These are phyloP conservation scores for Panagrolaimus sp. DNA, from an alignment of 1,140 invertebrate species.

Conservation along the genomic window DNA sequence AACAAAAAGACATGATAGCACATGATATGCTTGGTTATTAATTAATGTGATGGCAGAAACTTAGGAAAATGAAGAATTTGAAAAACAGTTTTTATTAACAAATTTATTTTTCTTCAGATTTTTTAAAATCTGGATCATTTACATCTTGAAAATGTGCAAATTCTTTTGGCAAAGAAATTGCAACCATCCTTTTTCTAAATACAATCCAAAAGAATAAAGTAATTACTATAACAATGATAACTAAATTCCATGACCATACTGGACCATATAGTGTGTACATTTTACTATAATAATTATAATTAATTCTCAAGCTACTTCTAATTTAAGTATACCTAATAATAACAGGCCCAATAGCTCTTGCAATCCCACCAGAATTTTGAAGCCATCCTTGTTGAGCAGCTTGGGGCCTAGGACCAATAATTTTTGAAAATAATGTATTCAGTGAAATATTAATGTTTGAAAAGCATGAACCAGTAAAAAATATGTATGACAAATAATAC, in stretches of 20 bases:
- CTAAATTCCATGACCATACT: too few species aligned
- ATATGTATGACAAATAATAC: background rate
- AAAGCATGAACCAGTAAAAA: slow-evolving; percentile 24
- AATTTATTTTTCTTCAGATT: background rate
- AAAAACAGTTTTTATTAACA: too few species aligned
- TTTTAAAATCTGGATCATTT: background rate
- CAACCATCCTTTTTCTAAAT: too few species aligned
- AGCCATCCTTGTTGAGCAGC: slow-evolving; percentile 38
- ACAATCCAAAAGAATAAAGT: too few species aligned
- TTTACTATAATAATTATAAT: slow-evolving; percentile 1
- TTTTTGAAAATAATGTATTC: slow-evolving; percentile 43
- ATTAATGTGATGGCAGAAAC: too few species aligned
- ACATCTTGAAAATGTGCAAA: background rate
- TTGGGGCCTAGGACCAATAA: slow-evolving; percentile 40
- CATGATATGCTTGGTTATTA: too few species aligned
- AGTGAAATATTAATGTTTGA: slow-evolving; percentile 39
- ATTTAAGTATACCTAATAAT: slow-evolving; percentile 36
- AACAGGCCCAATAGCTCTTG: slow-evolving; percentile 27
- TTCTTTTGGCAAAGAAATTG: slow-evolving; percentile 10
- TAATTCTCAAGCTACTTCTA: background rate
- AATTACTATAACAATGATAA: too few species aligned
- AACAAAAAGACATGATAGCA: too few species aligned
- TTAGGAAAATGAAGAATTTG: too few species aligned
- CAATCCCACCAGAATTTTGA: slow-evolving; percentile 32
- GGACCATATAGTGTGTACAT: background rate